phyloP scores from a whole-genome alignment of 2,888 invertebrate species.

The Glaucopsyche alexis region DNA sequence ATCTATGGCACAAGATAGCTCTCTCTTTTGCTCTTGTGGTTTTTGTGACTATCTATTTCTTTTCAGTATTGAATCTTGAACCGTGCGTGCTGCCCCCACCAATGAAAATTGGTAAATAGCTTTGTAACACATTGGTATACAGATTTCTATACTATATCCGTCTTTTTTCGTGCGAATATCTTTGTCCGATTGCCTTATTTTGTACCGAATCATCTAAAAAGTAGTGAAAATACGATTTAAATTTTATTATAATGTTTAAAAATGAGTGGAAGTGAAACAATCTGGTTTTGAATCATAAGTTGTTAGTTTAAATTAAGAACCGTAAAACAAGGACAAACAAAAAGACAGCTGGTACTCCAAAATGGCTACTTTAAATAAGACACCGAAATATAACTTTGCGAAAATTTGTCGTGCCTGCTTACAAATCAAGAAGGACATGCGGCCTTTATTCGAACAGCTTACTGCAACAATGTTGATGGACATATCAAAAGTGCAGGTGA shows the following conservation, averaged over 20 bases:
- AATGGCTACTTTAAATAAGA: slow-evolving; percentile 68
- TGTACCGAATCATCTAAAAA: neutral
- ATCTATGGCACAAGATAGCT: neutral
- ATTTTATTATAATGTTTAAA: neutral
- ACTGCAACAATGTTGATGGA: slow-evolving; percentile 84
- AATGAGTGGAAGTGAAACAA: slow-evolving; percentile 17
- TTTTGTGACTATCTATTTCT: neutral
- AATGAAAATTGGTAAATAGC: slow-evolving; percentile 1
- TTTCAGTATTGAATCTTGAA: neutral
- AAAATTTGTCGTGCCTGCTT: slow-evolving; percentile 83
- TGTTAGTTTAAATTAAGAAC: neutral
- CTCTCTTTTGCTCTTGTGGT: neutral
- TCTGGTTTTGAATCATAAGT: neutral
- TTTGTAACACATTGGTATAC: neutral
- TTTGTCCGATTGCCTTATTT: neutral
- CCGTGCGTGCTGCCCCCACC: neutral
- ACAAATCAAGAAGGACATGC: slow-evolving; percentile 82
- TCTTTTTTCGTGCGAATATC: slow-evolving; percentile 8
- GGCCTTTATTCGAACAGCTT: slow-evolving; percentile 82
- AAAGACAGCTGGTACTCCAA: slow-evolving; percentile 62
- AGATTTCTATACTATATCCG: slow-evolving; percentile 11
- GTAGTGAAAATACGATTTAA: neutral
- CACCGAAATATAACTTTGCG: slow-evolving; percentile 69
- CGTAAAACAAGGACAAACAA: slow-evolving; percentile 63
- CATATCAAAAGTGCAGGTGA: slow-evolving; percentile 81